phyloP scores from a whole-genome alignment of 1,140 invertebrate genomes.

The Diachasmimorpha longicaudata region DNA sequence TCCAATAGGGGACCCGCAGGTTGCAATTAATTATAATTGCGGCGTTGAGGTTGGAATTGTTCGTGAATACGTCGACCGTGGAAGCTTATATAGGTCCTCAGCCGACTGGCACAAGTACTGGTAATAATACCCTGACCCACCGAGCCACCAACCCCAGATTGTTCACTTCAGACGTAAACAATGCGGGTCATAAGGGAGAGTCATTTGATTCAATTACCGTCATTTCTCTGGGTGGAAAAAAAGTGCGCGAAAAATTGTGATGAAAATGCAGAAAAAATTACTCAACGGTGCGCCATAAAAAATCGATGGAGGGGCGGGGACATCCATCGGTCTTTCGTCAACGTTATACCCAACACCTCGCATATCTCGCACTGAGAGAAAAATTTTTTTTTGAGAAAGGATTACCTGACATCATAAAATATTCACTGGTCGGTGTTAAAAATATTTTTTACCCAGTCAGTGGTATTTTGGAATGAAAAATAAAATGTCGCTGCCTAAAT shows the following conservation, averaged over 20 bases:
- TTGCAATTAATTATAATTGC: constrained; percentile 40
- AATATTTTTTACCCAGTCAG: too few species aligned
- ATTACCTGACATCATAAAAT: too few species aligned
- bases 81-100: constrained; percentile 29
- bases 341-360: neutral
- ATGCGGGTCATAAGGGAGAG: neutral
- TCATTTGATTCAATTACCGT: neutral
- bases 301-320: neutral
- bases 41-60: constrained; percentile 31
- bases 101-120: constrained; percentile 31
- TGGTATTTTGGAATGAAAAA: too few species aligned
- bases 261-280: too few species aligned
- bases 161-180: constrained; percentile 36
- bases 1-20: constrained; percentile 25
- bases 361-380: too few species aligned
- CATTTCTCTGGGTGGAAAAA: neutral
- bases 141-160: constrained; percentile 14
- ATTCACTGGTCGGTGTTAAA: too few species aligned
- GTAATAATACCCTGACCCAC: neutral
- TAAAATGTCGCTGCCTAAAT: neutral
- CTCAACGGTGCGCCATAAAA: neutral
- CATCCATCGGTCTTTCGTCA: neutral
- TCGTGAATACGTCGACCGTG: constrained; percentile 22
- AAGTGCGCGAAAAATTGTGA: too few species aligned
- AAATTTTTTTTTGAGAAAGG: too few species aligned